Base-by-base conservation (phyloP, 2,888 invertebrate genomes). In the Campoletis raptor region DNA sequence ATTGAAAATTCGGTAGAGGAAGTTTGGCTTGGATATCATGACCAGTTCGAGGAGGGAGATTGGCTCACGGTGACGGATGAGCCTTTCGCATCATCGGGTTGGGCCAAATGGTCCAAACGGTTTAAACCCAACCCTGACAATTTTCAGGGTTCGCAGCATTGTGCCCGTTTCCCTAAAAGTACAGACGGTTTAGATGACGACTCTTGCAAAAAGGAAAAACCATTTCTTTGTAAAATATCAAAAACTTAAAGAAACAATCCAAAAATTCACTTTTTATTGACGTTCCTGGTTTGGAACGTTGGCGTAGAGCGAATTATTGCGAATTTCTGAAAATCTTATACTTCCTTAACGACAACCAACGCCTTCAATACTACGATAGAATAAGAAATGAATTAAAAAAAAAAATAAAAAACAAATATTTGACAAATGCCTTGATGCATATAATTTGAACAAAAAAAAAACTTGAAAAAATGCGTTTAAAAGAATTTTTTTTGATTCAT, bases 21-120 rank as follows among this genome's bases (percentile, higher is more conserved):
- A 1, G 88, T 84, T 4, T 90, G 88, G 88, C 82, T 90, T 10
- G 89, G 89, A 6, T 30, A 85, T 61, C 89, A 90, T 73, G 90
- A 89, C 70, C 52, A 80, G 3, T 90, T 86, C 52, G 86, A 88
- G n/a, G 86, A 89, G 45, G 87, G 89, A 18, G 88, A 88, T 36
- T 89, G 90, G 90, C 52, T 80, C 8, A 83, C 89, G 10, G 79
- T 89, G 7, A 70, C 81, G 36, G 89, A 86, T 48, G 88, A 88
- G 21, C 61, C 87, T 7, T 52, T 89, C 3, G 86, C 61, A 36
- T 37, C 82, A 57, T 67, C 85, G 8, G 87, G 87, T n/a, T 89
- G 85, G 74, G 81, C 77, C 15, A 84, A 79, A n/a, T 89, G 90
- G 89, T 77, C 81, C 5, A 64, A 40, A 21, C 36, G 36, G 15